Base-by-base conservation (phyloP, 2,888 invertebrate species). In the Sesia apiformis region DNA sequence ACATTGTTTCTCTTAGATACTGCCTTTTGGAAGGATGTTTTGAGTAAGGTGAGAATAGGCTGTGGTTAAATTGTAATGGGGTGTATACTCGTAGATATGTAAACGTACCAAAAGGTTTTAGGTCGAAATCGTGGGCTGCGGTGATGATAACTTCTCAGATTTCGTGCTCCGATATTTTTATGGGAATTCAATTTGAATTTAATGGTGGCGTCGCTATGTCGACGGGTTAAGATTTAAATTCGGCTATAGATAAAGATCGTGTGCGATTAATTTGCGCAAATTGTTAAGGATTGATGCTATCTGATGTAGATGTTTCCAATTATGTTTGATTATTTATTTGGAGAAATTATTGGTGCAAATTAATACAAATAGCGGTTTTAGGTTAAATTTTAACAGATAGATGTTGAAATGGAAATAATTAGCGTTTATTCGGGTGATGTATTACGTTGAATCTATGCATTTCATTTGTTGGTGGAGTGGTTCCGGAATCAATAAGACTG, bases 111-210 rank as follows among this genome's bases (percentile, higher is more conserved):
- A 38, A 50, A 50, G 38, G 50, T 50, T 50, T 50, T 50, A 46
- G 50, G 53, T 51, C 55, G 49, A 52, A 51, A 51, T 51, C 56
- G 59, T 55, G 57, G 52, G 49, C 41, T 46, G 42, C 49, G 49
- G 49, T 50, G 39, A 39, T 7, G 50, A 50, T 39, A 50, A 50
- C 50, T 50, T 38, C 50, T 50, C 50, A 38, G 50, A 50, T 50
- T 50, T 50, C 52, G 49, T 57, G 63, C 55, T 51, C 54, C 53
- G 61, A 65, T 63, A 63, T 67, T 62, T 69, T 65, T 69, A 68
- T 66, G 63, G 63, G 60, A 59, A 60, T 63, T 60, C 61, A 57
- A 65, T 67, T 66, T 63, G 59, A 62, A 64, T 66, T 67, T 69
- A 63, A 63, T 65, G 62, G 61, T 61, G n/a, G 7, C n/a, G 46